Conservation (phyloP, 2,797 vertebrate genomes). For the Danio kyathit region DNA sequence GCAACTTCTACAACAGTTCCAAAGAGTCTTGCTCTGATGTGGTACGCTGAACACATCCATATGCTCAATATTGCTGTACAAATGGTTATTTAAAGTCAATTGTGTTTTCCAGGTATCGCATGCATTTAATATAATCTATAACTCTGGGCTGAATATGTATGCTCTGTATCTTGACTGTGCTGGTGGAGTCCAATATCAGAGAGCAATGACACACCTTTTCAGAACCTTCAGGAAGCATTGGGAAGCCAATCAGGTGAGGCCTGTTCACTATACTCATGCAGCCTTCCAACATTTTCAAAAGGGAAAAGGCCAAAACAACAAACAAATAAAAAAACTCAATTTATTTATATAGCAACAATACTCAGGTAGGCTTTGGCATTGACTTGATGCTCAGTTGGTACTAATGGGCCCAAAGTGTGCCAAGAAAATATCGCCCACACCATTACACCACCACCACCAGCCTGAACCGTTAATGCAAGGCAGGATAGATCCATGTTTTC, state of each 20-base stretch:
- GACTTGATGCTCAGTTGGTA: too few relatives aligned
- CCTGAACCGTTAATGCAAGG: too few relatives aligned
- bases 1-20: slow-evolving; percentile 77
- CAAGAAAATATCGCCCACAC: too few relatives aligned
- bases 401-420: too few relatives aligned
- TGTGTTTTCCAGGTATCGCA: slow-evolving; percentile 67
- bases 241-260: slow-evolving; percentile 60
- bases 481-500: too few relatives aligned
- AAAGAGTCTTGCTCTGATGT: slow-evolving; percentile 62
- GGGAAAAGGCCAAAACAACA: too few relatives aligned
- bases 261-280: neutral
- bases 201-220: slow-evolving; percentile 75
- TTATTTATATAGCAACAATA: too few relatives aligned
- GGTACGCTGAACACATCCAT: slow-evolving; percentile 63
- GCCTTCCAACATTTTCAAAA: neutral
- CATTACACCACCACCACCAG: too few relatives aligned
- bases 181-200: slow-evolving; percentile 69
- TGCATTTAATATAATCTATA: slow-evolving; percentile 75
- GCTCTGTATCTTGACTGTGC: slow-evolving; percentile 81
- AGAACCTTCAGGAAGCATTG: slow-evolving; percentile 65
- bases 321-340: too few relatives aligned
- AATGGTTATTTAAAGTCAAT: slow-evolving; percentile 7
- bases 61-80: neutral
- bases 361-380: too few relatives aligned
- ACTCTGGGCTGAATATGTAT: slow-evolving; percentile 78